These are phyloP conservation scores for Dendronephthya gigantea DNA, from an alignment of 64 coral and sea anemone genomes.

Conservation along the genomic window DNA sequence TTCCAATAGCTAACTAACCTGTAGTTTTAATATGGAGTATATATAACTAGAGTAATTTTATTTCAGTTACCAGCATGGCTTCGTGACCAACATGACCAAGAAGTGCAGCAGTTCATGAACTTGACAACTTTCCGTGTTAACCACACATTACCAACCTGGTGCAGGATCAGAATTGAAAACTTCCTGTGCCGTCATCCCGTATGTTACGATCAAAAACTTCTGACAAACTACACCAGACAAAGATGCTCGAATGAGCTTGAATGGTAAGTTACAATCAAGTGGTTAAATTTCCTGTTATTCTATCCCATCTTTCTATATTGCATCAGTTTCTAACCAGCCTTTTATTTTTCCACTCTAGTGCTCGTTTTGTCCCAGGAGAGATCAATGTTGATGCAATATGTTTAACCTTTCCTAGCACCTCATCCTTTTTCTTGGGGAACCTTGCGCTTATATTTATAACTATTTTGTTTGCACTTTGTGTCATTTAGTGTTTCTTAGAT, in stretches of 20 bases:
- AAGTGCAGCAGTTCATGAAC: neutral
- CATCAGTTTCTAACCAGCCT: neutral
- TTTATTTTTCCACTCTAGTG: neutral
- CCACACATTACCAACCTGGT: neutral
- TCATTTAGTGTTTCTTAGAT: neutral
- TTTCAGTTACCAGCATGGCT: slow-evolving; percentile 1
- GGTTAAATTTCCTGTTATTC: too few relatives aligned
- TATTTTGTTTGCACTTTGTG: neutral
- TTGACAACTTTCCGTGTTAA: neutral
- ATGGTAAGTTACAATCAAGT: neutral
- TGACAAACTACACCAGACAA: neutral
- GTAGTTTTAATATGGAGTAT: too few relatives aligned
- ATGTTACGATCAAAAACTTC: neutral
- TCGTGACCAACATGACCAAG: neutral
- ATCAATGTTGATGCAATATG: slow-evolving; percentile 5
- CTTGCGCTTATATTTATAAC: neutral
- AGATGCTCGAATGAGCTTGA: neutral
- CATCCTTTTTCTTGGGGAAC: neutral
- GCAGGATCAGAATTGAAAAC: neutral
- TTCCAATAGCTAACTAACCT: too few relatives aligned
- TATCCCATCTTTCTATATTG: too few relatives aligned
- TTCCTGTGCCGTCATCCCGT: neutral
- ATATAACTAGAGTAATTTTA: neutral
- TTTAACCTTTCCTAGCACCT: neutral
- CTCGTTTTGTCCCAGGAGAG: neutral